Percentiles rank a stretch among this genome's conserved stretches.
phyloP scores from a whole-genome alignment of 2,888 invertebrate genomes.

The Perdita meconis region DNA sequence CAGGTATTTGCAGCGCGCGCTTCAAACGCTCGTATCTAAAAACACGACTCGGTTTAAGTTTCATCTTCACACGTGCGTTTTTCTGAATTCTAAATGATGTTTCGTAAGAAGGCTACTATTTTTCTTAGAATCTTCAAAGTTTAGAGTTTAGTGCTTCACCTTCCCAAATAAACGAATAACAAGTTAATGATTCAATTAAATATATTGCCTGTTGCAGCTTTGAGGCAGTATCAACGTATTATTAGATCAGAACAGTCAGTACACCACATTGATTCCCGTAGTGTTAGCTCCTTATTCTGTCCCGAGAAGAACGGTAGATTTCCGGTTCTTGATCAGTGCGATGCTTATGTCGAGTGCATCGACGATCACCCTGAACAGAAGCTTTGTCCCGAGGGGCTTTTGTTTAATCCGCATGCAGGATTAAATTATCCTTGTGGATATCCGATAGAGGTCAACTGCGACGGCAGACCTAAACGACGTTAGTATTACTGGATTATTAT shows the following conservation, averaged over 20 bases:
- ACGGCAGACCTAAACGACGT: conserved; percentile 87
- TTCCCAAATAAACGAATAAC: not conserved
- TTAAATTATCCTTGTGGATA: conserved; percentile 92
- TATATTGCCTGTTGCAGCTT: conserved; percentile 56
- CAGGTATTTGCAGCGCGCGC: not conserved
- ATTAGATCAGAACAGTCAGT: conserved; percentile 31
- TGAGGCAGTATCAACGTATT: conserved; percentile 56
- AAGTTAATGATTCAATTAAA: not conserved
- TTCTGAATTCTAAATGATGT: not conserved
- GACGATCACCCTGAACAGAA: conserved; percentile 91
- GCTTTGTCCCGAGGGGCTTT: conserved; percentile 92
- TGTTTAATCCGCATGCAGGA: conserved; percentile 90
- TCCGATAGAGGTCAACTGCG: conserved; percentile 92
- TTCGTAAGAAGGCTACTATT: not conserved
- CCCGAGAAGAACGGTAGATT: conserved; percentile 89
- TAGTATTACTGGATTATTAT: conserved; percentile 63
- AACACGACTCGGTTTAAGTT: not conserved
- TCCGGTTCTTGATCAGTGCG: conserved; percentile 89
- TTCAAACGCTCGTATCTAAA: conserved; percentile 6
- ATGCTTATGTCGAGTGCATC: conserved; percentile 90
- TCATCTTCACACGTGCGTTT: conserved; percentile 1
- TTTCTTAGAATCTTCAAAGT: not conserved
- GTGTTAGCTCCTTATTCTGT: no score
- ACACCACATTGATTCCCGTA: no score
- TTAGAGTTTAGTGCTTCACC: no score